Evolutionary conservation across 1,140 invertebrate genomes (phyloP), one percentile per base, ranked within the genome.

Genomic region (Latrodectus geometricus): DNA sequence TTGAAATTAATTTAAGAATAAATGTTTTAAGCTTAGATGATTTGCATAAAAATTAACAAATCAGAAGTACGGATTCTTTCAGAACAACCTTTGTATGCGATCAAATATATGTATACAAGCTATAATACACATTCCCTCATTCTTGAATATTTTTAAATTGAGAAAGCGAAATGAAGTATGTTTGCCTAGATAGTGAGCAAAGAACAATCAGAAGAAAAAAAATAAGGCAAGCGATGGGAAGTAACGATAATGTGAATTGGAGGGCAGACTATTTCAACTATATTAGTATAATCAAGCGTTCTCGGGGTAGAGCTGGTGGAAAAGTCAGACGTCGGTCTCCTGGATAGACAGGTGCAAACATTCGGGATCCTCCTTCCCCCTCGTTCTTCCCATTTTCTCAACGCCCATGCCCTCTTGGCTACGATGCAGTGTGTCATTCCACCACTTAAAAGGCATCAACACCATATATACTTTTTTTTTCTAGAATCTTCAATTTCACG

Each of bases 301-400:
- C 56, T 61, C 20, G 70, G 79, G 49, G 69, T 56, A 23, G 70
- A 50, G 11, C 17, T n/a, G 52, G 52, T n/a, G 49, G 70, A 83
- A 66, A 65, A 74, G 54, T 74, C 80, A 84, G 74, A 84, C 72
- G 83, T 86, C 74, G 21, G 15, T 65, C 49, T 35, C 20, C 68
- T 66, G 50, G 75, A 77, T 78, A 35, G 83, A 86, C 83, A 86
- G 83, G 83, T 86, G 83, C 75, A 86, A 86, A 86, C 83, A 86
- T 61, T 86, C 56, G 49, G 72, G 78, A 49, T 61, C 21, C 65
- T 20, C 56, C 52, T 56, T 54, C 54, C 21, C 17, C 20, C 73
- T 65, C 73, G 52, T 48, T 82, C 49, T 48, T 54, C 14, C 48
- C 50, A 15, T 9, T 52, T 80, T 70, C 50, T 83, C 74, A 54